Base-by-base conservation (phyloP, 2,113 vertebrate genomes). In the Colistium nudipinnis region DNA sequence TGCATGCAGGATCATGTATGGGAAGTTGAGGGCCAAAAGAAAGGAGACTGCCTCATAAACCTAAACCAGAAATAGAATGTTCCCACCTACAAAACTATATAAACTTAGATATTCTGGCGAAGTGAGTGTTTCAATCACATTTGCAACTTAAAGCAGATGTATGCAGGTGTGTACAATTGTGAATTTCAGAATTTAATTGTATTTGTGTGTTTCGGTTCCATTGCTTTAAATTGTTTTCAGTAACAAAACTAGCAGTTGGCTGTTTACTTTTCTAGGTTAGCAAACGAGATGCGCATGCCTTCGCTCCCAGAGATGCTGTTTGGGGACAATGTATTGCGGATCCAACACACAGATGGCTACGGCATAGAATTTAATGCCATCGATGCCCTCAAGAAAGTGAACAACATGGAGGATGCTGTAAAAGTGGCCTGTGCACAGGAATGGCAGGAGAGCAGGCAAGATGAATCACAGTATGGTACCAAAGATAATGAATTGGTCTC, bases 261-360 rank as follows among this genome's bases (percentile, higher is more conserved):
- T 61, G 12, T 59, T 41, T 76, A 10, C 16, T 17, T 55, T 54
- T 31, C 3, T 86, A 98, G 97, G 73, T 78, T 99, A 85, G 95
- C 95, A 2, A 95, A 96, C 47, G 95, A 97, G 70, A 90, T 98
- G 81, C 94, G 92, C 41, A 95, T 99, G 95, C 97, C 97, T 1
- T 94, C 95, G 36, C 94, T 99, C 22, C 98, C 98, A 4, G 98
- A 99, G 91, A 99, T 99, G 98, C 92, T 99, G 92, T 99, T 99
- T 85, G 97, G 97, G 56, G 96, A 98, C 87, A 99, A 99, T 12
- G 80, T 98, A 20, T 88, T 99, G 63, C 93, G 94, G 66, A 96
- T 99, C 88, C 94, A 96, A 59, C 97, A 99, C 51, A 80, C 84
- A 1, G 91, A 88, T 8, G 94, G 95, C 24, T 99, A 95, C 70